A percentile compares a stretch with the other conserved stretches of the same genome.
phyloP scores from a whole-genome alignment of 2,888 invertebrate genomes.

The Cerceris ruficornis region DNA sequence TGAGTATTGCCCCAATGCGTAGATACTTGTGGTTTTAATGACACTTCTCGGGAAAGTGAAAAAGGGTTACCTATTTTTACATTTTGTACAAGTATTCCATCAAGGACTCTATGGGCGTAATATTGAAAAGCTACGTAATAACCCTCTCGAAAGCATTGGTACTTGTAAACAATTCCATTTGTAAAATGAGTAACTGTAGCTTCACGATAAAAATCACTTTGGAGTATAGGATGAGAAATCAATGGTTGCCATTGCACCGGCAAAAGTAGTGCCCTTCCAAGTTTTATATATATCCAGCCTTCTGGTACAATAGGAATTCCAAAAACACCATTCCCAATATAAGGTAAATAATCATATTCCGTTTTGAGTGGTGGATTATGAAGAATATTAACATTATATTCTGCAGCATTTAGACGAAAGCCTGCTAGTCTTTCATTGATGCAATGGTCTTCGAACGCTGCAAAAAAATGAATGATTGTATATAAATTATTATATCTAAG shows the following conservation, averaged over 20 bases:
- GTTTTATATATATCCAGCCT: constrained; percentile 86
- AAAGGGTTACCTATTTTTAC: constrained; percentile 90
- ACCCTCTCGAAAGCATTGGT: constrained; percentile 87
- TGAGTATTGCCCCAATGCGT: constrained; percentile 84
- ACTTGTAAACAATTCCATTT: constrained; percentile 86
- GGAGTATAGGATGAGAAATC: constrained; percentile 82
- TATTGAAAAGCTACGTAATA: constrained; percentile 86
- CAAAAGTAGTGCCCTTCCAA: constrained; percentile 86
- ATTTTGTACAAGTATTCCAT: constrained; percentile 91
- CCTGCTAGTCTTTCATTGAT: constrained; percentile 86
- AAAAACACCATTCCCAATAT: constrained; percentile 89
- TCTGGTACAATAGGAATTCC: constrained; percentile 86
- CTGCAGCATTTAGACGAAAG: constrained; percentile 84
- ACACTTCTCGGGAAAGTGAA: constrained; percentile 84
- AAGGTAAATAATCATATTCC: constrained; percentile 87
- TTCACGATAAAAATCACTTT: constrained; percentile 84
- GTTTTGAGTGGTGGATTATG: constrained; percentile 84
- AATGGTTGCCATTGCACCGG: constrained; percentile 88
- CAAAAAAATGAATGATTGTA: constrained; percentile 19
- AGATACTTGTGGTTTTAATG: constrained; percentile 85
- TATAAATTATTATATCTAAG: background rate
- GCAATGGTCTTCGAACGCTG: constrained; percentile 85
- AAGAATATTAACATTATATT: constrained; percentile 87
- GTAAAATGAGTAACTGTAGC: constrained; percentile 88
- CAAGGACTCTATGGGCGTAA: constrained; percentile 91